These are phyloP conservation scores for Unio pictorum DNA, from an alignment of 2,888 invertebrate genomes.

Conservation along the genomic window DNA sequence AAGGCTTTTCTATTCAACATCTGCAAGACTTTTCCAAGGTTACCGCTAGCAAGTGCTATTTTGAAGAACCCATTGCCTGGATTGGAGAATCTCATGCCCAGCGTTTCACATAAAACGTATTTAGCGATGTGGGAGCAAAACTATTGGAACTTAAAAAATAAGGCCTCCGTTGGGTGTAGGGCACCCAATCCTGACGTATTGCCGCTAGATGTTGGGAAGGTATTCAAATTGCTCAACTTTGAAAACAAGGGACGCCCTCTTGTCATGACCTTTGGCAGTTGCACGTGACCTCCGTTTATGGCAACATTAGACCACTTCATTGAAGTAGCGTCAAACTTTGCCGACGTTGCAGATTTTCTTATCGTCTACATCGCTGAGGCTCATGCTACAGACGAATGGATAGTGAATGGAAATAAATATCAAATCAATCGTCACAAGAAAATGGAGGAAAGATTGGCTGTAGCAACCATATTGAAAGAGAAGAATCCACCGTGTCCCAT, in stretches of 20 bases:
- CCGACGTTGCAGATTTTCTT: constrained; percentile 54
- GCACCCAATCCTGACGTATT: constrained; percentile 41
- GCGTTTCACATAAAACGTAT: no score
- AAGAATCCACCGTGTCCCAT: constrained; percentile 40
- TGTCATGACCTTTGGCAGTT: constrained; percentile 64
- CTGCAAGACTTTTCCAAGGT: no score
- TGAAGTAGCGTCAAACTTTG: constrained; percentile 46
- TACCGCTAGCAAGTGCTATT: no score
- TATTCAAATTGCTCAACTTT: constrained; percentile 25
- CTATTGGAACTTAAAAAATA: no score
- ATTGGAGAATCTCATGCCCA: no score
- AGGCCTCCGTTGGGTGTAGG: constrained; percentile 4
- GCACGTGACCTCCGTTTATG: constrained; percentile 65
- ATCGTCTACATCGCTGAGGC: constrained; percentile 65
- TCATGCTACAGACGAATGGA: constrained; percentile 63
- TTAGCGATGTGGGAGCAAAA: no score
- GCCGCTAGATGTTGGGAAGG: constrained; percentile 10
- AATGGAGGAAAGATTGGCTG: constrained; percentile 44
- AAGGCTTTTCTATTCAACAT: no score
- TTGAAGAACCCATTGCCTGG: no score
- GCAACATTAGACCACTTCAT: constrained; percentile 53
- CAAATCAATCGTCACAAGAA: constrained; percentile 42
- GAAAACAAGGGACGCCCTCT: constrained; percentile 51
- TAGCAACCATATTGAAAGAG: constrained; percentile 38
- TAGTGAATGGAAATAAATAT: constrained; percentile 45